phyloP scores from a whole-genome alignment of 1,140 invertebrate genomes.

The Delia radicum region DNA sequence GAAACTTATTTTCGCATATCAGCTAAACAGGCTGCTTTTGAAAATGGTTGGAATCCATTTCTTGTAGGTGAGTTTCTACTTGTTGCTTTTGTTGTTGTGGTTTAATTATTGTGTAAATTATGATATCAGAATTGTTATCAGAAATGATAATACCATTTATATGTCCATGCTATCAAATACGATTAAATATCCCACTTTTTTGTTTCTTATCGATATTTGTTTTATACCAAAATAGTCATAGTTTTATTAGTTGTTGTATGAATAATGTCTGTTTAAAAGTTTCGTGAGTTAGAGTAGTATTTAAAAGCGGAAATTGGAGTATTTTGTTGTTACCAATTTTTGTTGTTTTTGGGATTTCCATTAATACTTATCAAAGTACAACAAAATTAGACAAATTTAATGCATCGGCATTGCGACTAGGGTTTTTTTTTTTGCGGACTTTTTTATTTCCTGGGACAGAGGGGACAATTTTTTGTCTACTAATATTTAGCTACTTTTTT shows the following conservation, averaged over 20 bases:
- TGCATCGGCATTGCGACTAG: no score
- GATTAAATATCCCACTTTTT: neutral
- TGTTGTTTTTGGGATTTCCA: no score
- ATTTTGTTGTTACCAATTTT: no score
- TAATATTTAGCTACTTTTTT: no score
- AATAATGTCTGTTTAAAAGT: no score
- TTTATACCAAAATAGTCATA: neutral
- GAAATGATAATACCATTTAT: neutral
- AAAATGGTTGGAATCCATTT: slow-evolving; percentile 57
- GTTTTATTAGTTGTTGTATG: neutral
- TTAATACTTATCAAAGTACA: no score
- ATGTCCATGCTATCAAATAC: neutral
- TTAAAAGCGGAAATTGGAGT: no score
- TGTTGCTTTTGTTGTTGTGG: neutral
- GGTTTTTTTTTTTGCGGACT: no score
- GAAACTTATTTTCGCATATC: slow-evolving; percentile 62
- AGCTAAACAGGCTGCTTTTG: slow-evolving; percentile 59
- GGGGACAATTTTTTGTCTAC: no score
- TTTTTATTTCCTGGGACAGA: no score
- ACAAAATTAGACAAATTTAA: no score
- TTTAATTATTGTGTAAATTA: neutral
- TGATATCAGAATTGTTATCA: neutral
- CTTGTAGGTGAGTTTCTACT: slow-evolving; percentile 56
- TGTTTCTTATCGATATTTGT: neutral
- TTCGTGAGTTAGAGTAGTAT: no score